Conservation (phyloP, 2,797 vertebrate species). For the Heliangelus exortis region DNA sequence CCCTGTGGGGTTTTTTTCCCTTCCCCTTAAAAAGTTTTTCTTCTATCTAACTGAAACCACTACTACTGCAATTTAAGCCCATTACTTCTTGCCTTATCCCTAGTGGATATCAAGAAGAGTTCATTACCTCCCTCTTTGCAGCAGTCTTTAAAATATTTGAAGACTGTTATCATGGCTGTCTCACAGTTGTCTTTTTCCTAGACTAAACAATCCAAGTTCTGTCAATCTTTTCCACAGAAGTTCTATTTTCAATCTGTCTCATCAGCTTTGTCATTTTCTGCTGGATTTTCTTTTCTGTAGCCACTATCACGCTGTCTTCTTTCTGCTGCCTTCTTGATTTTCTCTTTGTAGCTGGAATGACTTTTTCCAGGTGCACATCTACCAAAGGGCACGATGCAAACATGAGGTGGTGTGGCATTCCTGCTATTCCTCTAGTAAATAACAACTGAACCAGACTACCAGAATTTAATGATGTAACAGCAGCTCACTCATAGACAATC, state of each 20-base stretch:
- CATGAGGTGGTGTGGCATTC: neutral
- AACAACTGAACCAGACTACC: neutral
- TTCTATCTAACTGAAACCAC: conserved; percentile 35
- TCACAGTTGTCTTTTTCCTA: conserved; percentile 59
- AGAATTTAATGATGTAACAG: neutral
- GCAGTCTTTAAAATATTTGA: conserved; percentile 46
- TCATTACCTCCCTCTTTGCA: conserved; percentile 41
- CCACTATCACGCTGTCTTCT: neutral
- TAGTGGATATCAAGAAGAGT: conserved; percentile 21
- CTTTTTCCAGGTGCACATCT: neutral
- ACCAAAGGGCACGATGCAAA: neutral
- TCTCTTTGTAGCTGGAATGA: neutral
- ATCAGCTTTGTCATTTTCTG: neutral
- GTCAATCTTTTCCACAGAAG: conserved; percentile 48
- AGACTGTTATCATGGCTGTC: conserved; percentile 57
- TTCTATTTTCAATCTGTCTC: conserved; percentile 14
- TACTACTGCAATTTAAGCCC: conserved; percentile 45
- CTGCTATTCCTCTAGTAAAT: neutral
- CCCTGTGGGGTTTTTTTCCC: neutral
- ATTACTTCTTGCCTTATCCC: conserved; percentile 51
- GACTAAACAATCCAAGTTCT: conserved; percentile 65
- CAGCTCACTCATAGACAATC: neutral
- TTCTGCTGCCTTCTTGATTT: neutral
- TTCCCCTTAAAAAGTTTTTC: conserved; percentile 13
- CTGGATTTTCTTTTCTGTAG: neutral